Evolutionary conservation across 2,888 invertebrate species (phyloP).

Genomic region (Leptopterna dolabrata): DNA sequence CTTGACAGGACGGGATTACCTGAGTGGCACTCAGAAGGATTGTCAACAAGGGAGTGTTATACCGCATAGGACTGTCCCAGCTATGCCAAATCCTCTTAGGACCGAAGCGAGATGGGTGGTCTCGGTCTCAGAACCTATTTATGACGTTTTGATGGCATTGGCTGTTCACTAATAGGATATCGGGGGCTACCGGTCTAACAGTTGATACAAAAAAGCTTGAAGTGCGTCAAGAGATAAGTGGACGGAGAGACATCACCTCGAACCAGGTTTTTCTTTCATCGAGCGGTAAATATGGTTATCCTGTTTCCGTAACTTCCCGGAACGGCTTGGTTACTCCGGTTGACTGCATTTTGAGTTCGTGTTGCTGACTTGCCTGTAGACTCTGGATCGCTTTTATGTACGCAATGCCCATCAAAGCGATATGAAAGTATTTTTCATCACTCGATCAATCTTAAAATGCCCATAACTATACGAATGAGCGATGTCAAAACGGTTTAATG

Average conservation of each 20-base stretch:
- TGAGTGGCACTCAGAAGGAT: conserved; percentile 33
- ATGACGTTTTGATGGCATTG: conserved; percentile 47
- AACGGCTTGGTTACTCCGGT: too few relatives aligned
- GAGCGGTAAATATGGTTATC: background rate
- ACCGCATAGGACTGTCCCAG: background rate
- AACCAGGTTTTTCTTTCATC: background rate
- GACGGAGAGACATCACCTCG: background rate
- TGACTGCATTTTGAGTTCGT: too few relatives aligned
- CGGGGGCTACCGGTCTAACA: conserved; percentile 34
- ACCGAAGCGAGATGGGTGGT: conserved; percentile 39
- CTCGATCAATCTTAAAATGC: too few relatives aligned
- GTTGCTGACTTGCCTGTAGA: too few relatives aligned
- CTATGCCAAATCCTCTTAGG: conserved; percentile 40
- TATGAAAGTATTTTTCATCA: too few relatives aligned
- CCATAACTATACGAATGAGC: too few relatives aligned
- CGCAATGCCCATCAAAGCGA: too few relatives aligned
- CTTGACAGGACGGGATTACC: conserved; percentile 46
- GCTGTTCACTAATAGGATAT: conserved; percentile 50
- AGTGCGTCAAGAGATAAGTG: conserved; percentile 40
- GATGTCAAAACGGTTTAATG: too few relatives aligned
- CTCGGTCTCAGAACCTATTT: conserved; percentile 14
- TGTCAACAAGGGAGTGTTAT: conserved; percentile 51
- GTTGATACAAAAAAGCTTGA: background rate
- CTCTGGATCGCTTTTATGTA: too few relatives aligned
- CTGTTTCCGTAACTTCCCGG: background rate